A percentile compares a stretch with the other conserved stretches of the same genome.
Evolutionary conservation across 2,113 vertebrate species (phyloP).

Genomic region (Prionailurus viverrinus): DNA sequence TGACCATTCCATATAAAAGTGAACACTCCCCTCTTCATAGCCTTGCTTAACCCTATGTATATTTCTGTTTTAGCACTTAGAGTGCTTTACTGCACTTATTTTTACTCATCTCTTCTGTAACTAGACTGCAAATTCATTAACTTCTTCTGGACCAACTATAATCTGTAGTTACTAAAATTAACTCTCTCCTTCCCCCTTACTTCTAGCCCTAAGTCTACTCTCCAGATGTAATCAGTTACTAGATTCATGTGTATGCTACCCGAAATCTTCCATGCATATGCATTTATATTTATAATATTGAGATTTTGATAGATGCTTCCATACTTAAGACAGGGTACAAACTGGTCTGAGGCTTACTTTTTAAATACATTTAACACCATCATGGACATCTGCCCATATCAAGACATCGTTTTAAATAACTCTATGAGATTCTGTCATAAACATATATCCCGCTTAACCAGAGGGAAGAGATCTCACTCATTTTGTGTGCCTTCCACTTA

Average conservation of each 20-base stretch:
- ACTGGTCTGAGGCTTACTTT: neutral
- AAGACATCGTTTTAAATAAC: neutral
- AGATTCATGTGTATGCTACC: neutral
- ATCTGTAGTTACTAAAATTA: neutral
- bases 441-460: neutral
- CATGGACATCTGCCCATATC: neutral
- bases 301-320: neutral
- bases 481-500: neutral
- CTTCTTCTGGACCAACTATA: neutral
- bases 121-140: neutral
- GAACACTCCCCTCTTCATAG: neutral
- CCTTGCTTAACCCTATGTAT: neutral
- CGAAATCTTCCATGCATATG: neutral
- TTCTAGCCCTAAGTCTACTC: neutral
- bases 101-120: neutral
- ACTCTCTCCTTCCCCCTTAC: neutral
- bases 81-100: neutral
- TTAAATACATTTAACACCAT: neutral
- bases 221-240: neutral
- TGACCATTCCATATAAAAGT: constrained; percentile 1
- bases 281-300: neutral
- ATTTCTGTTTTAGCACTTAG: neutral
- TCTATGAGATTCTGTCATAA: neutral
- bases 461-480: neutral
- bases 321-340: neutral